phyloP scores from a whole-genome alignment of 1,140 invertebrate species.

The Drosophila sechellia region DNA sequence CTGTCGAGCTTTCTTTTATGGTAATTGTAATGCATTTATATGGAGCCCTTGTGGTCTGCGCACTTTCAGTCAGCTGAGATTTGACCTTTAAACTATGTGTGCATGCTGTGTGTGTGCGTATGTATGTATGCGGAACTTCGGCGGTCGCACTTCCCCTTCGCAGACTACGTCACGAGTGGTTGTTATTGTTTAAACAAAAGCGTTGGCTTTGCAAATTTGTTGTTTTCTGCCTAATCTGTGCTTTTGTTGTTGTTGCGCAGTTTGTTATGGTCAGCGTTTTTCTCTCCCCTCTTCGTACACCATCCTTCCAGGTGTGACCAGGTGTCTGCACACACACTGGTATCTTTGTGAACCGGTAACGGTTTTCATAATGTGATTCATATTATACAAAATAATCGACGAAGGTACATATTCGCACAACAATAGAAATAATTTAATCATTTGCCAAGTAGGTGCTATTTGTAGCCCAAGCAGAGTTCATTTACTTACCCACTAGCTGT shows the following conservation, averaged over 20 bases:
- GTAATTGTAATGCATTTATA: constrained; percentile 19
- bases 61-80: constrained; percentile 18
- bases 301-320: not conserved
- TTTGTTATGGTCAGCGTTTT: constrained; percentile 39
- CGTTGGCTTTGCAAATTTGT: constrained; percentile 8
- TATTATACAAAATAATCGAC: too few relatives aligned
- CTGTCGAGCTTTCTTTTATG: not conserved
- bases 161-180: not conserved
- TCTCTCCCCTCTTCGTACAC: not conserved
- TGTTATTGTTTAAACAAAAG: constrained; percentile 32
- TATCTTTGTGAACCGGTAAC: not conserved
- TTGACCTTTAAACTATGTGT: constrained; percentile 46
- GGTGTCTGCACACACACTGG: too few relatives aligned
- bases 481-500: too few relatives aligned
- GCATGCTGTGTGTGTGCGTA: not conserved
- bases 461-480: too few relatives aligned
- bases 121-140: constrained; percentile 7
- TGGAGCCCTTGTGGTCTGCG: constrained; percentile 19
- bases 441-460: too few relatives aligned
- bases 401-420: too few relatives aligned
- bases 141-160: constrained; percentile 3
- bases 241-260: constrained; percentile 6
- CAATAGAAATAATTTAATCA: too few relatives aligned
- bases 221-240: constrained; percentile 35
- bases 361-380: not conserved